phyloP scores from a whole-genome alignment of 2,797 vertebrate species.

The Myioborus miniatus region DNA sequence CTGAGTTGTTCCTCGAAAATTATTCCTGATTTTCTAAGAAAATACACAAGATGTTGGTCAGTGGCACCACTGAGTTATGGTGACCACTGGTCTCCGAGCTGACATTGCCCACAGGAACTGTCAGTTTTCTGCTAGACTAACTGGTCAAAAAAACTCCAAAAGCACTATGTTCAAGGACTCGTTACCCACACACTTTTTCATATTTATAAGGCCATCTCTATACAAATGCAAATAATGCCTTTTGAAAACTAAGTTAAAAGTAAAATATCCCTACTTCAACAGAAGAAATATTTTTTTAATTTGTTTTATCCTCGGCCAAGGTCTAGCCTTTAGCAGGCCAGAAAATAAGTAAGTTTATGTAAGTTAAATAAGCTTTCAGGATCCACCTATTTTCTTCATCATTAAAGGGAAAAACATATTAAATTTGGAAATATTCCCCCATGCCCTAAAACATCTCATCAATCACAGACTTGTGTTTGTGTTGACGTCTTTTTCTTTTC shows the following conservation, averaged over 20 bases:
- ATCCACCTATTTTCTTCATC: slow-evolving; percentile 57
- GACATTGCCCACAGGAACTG: background rate
- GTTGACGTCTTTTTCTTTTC: slow-evolving; percentile 36
- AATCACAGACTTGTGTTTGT: slow-evolving; percentile 41
- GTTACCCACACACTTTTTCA: slow-evolving; percentile 33
- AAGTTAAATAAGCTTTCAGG: slow-evolving; percentile 67
- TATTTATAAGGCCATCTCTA: slow-evolving; percentile 24
- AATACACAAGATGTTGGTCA: background rate
- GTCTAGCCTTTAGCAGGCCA: slow-evolving; percentile 17
- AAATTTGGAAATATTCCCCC: slow-evolving; percentile 54
- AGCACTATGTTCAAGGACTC: background rate
- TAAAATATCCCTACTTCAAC: slow-evolving; percentile 9
- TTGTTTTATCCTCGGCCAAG: slow-evolving; percentile 48
- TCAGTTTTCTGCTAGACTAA: background rate
- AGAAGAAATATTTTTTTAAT: background rate
- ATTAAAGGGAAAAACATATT: slow-evolving; percentile 61
- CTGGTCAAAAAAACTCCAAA: background rate
- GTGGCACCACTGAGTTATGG: background rate
- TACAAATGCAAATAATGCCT: slow-evolving; percentile 51
- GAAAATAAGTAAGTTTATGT: slow-evolving; percentile 52
- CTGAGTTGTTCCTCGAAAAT: slow-evolving; percentile 7
- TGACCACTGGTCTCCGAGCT: background rate
- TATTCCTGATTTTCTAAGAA: slow-evolving; percentile 24
- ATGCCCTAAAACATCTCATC: slow-evolving; percentile 51
- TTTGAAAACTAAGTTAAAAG: background rate